Percentiles rank a stretch among this genome's conserved stretches.
These are phyloP conservation scores for Andinoacara biseriatus DNA, from an alignment of 2,113 vertebrate genomes.

Conservation along the genomic window DNA sequence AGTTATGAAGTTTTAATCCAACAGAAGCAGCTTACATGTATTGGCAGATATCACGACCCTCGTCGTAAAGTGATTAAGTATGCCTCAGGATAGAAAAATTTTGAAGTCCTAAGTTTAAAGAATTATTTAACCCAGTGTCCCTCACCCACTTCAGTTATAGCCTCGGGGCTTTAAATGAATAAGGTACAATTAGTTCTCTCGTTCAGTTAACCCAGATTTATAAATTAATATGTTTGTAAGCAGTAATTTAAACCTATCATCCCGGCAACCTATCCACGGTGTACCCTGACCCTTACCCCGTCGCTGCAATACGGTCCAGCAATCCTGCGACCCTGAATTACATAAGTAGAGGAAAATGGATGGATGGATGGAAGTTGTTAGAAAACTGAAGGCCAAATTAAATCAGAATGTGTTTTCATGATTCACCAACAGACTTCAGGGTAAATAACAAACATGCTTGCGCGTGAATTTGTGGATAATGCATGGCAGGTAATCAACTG, in stretches of 20 bases:
- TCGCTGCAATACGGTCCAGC: not conserved
- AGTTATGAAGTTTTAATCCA: not conserved
- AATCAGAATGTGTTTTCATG: not conserved
- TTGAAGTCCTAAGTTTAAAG: not conserved
- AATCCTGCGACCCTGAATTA: too few relatives aligned
- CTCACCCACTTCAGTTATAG: not conserved
- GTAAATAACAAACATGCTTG: conserved; percentile 79
- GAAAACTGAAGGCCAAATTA: not conserved
- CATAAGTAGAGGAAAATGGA: not conserved
- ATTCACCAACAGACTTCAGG: conserved; percentile 52
- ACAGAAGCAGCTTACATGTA: not conserved
- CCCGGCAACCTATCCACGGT: not conserved
- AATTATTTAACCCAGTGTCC: not conserved
- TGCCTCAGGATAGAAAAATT: not conserved
- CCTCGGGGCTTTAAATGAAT: not conserved
- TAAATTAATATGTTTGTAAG: not conserved
- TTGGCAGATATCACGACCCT: not conserved
- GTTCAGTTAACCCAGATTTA: not conserved
- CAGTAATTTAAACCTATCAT: not conserved
- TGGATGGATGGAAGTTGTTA: not conserved
- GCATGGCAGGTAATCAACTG: conserved; percentile 76
- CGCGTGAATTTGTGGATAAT: conserved; percentile 78
- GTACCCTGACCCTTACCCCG: too few relatives aligned
- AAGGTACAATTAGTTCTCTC: not conserved
- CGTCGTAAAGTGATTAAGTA: not conserved